Evolutionary conservation across 2,888 invertebrate species (phyloP).

Genomic region (Galerucella calmariensis): DNA sequence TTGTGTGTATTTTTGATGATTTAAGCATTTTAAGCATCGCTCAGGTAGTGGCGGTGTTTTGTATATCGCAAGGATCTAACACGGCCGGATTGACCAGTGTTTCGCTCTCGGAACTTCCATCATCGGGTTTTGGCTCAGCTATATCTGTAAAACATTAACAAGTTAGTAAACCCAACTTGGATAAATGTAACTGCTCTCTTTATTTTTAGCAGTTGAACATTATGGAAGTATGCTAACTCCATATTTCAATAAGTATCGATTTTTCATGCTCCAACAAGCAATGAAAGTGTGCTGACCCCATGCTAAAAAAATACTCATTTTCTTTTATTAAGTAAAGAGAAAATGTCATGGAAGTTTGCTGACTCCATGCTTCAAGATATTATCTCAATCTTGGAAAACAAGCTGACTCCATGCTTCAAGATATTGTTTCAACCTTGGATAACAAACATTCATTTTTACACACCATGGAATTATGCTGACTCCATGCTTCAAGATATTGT

Average conservation of each 20-base stretch:
- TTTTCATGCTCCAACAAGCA: neutral
- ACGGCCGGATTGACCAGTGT: no score
- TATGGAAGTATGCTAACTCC: conserved; percentile 2
- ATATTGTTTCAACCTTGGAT: no score
- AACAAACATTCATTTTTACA: no score
- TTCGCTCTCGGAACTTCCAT: neutral
- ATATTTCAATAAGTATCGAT: neutral
- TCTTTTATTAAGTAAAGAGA: no score
- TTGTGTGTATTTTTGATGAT: no score
- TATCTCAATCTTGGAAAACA: neutral
- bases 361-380: neutral
- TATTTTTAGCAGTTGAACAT: neutral
- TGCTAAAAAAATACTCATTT: neutral
- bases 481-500: no score
- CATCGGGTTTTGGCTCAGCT: neutral
- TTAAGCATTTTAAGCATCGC: no score
- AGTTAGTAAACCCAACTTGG: neutral
- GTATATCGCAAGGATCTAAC: no score
- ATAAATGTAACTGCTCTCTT: neutral
- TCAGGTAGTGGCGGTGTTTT: no score
- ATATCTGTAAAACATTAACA: neutral
- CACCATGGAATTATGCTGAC: no score
- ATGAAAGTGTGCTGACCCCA: neutral
- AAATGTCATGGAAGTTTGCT: no score
- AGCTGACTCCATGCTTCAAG: no score